A percentile compares a stretch with the other conserved stretches of the same genome.
These are phyloP conservation scores for Nannospalax galili DNA, from an alignment of 2,113 vertebrate species.

Conservation along the genomic window DNA sequence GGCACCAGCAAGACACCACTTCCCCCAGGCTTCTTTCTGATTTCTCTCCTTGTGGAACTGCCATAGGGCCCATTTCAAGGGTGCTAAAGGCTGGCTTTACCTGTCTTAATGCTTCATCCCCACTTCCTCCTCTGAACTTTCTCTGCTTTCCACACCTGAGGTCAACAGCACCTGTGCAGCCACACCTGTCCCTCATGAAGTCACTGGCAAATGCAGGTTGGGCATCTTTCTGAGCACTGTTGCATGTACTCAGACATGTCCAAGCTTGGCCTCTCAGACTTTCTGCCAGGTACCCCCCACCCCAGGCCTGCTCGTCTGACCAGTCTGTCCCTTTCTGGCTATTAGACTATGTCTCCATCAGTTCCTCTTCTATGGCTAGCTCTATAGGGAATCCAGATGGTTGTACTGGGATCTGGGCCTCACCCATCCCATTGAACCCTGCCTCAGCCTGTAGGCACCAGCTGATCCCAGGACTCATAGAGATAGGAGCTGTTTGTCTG, in stretches of 20 bases:
- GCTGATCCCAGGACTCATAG: neutral
- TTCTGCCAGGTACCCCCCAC: neutral
- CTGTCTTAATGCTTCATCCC: neutral
- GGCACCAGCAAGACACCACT: neutral
- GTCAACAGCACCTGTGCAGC: neutral
- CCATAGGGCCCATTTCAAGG: neutral
- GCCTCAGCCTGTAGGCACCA: neutral
- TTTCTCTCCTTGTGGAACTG: neutral
- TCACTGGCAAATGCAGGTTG: too few relatives aligned
- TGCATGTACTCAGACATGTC: accelerated
- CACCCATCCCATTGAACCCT: neutral
- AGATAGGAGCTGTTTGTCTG: neutral
- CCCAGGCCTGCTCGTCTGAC: neutral
- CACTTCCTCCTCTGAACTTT: neutral
- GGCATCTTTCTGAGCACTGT: neutral
- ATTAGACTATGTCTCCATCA: neutral
- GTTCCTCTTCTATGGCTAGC: neutral
- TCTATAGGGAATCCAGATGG: neutral
- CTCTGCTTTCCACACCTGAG: neutral
- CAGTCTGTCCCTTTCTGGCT: neutral
- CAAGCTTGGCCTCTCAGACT: neutral
- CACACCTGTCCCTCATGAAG: neutral
- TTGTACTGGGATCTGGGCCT: neutral
- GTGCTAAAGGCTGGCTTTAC: neutral
- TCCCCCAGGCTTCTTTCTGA: neutral